Percentiles rank a stretch among this genome's conserved stretches.
Evolutionary conservation across 2,888 invertebrate species (phyloP).

Genomic region (Euclidia mi): DNA sequence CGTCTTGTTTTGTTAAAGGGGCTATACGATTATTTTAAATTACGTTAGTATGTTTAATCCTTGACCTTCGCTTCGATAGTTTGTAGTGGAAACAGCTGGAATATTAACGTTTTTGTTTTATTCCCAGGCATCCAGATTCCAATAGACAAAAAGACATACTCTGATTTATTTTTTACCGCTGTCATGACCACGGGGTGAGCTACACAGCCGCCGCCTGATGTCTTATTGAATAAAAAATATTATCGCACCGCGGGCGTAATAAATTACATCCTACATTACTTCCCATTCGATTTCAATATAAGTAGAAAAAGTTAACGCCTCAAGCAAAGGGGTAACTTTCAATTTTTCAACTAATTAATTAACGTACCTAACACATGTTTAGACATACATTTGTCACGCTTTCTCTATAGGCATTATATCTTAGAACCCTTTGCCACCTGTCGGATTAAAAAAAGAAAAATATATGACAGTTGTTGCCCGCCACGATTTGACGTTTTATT

Average conservation of each 20-base stretch:
- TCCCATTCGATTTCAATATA: slow-evolving; percentile 56
- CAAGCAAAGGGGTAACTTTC: slow-evolving; percentile 81
- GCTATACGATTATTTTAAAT: too few species aligned
- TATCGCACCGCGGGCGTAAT: slow-evolving; percentile 48
- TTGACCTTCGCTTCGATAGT: not conserved
- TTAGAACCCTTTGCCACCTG: slow-evolving; percentile 81
- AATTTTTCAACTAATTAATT: slow-evolving; percentile 87
- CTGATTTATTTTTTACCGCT: slow-evolving; percentile 28
- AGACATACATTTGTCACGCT: slow-evolving; percentile 85
- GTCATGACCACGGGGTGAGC: slow-evolving; percentile 15
- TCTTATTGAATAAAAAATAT: slow-evolving; percentile 41
- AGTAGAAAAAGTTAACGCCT: slow-evolving; percentile 52
- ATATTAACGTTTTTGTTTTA: slow-evolving; percentile 13
- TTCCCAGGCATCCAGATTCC: slow-evolving; percentile 1
- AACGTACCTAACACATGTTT: slow-evolving; percentile 87
- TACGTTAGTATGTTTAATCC: not conserved
- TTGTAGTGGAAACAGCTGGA: slow-evolving; percentile 32
- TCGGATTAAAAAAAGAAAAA: slow-evolving; percentile 67
- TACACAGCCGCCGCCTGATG: slow-evolving; percentile 26
- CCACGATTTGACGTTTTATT: slow-evolving; percentile 87
- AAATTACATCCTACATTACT: slow-evolving; percentile 57
- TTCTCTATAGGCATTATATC: slow-evolving; percentile 82
- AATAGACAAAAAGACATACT: slow-evolving; percentile 14
- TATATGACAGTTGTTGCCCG: slow-evolving; percentile 86
- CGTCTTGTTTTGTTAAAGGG: too few species aligned